These are phyloP conservation scores for Meloidogyne exigua DNA, from an alignment of 1,140 invertebrate genomes.

Conservation along the genomic window DNA sequence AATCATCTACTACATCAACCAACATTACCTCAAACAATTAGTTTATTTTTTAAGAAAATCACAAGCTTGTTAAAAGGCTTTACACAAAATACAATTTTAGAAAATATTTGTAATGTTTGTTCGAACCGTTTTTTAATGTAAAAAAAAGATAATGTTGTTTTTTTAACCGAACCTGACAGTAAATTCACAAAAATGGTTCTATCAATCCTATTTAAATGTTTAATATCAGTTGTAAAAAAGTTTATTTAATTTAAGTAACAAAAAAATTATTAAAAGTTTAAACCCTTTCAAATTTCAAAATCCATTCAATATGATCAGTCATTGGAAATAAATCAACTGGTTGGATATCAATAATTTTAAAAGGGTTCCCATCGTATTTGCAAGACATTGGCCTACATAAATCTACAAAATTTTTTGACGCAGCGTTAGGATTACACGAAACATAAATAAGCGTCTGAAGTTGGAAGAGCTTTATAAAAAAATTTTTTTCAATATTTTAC, in stretches of 20 bases:
- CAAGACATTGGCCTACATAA: constrained; percentile 74
- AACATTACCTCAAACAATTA: background rate
- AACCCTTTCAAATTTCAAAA: constrained; percentile 44
- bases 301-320: constrained; percentile 60
- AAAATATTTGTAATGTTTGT: too few species aligned
- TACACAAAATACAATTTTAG: too few species aligned
- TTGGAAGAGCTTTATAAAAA: constrained; percentile 67
- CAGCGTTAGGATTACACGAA: constrained; percentile 82
- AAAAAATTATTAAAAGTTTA: too few species aligned
- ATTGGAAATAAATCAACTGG: constrained; percentile 63
- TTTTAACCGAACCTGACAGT: too few species aligned
- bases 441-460: constrained; percentile 83
- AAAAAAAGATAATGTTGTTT: too few species aligned
- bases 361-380: constrained; percentile 69
- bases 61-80: too few species aligned
- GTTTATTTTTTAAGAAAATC: background rate
- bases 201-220: too few species aligned
- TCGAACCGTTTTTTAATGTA: too few species aligned
- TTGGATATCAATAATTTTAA: constrained; percentile 49
- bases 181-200: too few species aligned
- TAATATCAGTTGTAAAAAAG: too few species aligned
- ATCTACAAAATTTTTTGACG: constrained; percentile 85
- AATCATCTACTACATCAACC: background rate
- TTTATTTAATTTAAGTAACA: too few species aligned
- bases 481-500: background rate